A percentile compares a stretch with the other conserved stretches of the same genome.
These are phyloP conservation scores for Rhabdornis inornatus DNA, from an alignment of 2,113 vertebrate genomes.

Conservation along the genomic window DNA sequence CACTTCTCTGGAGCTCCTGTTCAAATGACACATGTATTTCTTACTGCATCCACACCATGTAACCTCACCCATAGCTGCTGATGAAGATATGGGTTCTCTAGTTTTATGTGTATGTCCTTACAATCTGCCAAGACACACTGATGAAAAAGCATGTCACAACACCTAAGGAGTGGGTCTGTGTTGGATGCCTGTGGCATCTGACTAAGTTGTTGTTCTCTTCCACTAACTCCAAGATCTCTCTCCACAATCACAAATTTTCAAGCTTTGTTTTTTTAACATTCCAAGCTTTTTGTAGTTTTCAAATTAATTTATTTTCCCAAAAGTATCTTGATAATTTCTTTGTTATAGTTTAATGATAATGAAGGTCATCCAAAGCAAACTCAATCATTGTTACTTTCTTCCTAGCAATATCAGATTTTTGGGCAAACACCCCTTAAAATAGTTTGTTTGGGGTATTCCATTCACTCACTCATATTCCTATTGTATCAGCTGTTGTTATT, in stretches of 20 bases:
- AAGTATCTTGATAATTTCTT: neutral
- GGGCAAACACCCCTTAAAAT: neutral
- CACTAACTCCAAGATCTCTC: neutral
- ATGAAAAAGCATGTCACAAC: neutral
- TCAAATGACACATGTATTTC: neutral
- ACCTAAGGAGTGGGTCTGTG: neutral
- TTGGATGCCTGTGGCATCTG: neutral
- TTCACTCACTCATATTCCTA: neutral
- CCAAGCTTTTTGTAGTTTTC: neutral
- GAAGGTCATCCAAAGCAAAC: neutral
- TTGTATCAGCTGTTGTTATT: neutral
- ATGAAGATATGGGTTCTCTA: neutral
- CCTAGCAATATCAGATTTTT: neutral
- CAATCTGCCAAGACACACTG: neutral
- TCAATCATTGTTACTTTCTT: neutral
- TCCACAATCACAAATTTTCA: neutral
- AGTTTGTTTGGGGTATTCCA: neutral
- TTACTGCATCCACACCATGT: neutral
- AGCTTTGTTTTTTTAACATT: neutral
- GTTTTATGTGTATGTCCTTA: neutral
- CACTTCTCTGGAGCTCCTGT: neutral
- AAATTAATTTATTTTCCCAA: neutral
- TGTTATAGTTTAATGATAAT: neutral
- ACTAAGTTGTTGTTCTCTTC: neutral
- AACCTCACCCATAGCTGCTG: neutral